Evolutionary conservation across 2,113 vertebrate genomes (phyloP).

Genomic region (Engystomops pustulosus): DNA sequence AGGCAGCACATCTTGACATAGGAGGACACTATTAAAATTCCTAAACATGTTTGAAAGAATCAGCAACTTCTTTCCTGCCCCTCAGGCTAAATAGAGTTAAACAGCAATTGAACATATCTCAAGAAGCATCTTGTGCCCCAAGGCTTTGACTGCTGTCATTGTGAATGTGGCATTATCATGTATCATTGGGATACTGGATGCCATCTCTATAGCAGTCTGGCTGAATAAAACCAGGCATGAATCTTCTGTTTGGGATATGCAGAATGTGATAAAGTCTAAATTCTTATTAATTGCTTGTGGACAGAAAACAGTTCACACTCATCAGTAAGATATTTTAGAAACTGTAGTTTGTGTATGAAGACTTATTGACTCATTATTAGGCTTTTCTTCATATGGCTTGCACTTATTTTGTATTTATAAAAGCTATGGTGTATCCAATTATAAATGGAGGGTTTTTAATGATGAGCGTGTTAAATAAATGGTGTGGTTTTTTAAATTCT

Average conservation of each 20-base stretch:
- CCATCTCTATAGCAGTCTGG: conserved; percentile 67
- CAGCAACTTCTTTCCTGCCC: conserved; percentile 70
- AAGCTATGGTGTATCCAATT: no score
- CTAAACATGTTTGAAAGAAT: conserved; percentile 75
- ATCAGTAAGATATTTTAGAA: neutral
- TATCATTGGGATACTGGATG: conserved; percentile 63
- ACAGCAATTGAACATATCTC: conserved; percentile 74
- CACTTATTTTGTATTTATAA: no score
- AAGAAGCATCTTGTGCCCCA: conserved; percentile 73
- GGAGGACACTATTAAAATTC: conserved; percentile 70
- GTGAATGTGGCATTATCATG: conserved; percentile 69
- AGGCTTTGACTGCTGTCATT: conserved; percentile 73
- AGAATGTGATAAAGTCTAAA: conserved; percentile 66
- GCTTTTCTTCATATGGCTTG: neutral
- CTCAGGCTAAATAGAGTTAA: conserved; percentile 74
- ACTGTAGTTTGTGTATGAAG: neutral
- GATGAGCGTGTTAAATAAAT: no score
- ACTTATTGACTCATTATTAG: neutral
- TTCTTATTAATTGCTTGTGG: conserved; percentile 68
- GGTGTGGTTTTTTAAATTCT: no score
- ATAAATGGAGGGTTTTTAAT: no score
- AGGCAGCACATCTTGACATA: conserved; percentile 63
- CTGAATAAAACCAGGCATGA: conserved; percentile 74
- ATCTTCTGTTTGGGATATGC: conserved; percentile 66
- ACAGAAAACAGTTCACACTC: conserved; percentile 62